Evolutionary conservation across 2,888 invertebrate genomes (phyloP).

Genomic region (Yponomeuta evonymella): DNA sequence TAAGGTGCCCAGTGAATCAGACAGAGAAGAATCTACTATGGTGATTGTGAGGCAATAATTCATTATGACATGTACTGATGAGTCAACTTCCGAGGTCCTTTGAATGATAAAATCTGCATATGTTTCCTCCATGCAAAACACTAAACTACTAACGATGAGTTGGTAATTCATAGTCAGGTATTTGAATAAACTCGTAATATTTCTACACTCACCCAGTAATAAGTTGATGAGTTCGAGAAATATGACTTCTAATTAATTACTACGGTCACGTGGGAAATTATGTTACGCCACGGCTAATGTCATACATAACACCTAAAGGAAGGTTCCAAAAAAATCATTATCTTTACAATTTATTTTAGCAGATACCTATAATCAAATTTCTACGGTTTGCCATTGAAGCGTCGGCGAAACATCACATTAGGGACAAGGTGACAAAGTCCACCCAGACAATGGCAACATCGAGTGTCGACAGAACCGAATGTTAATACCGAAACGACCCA

Average conservation of each 20-base stretch:
- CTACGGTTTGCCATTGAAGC: conserved; percentile 6
- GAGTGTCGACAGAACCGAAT: conserved; percentile 23
- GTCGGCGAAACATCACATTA: conserved; percentile 29
- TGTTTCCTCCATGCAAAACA: not conserved
- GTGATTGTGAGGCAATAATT: not conserved
- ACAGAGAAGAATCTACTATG: not conserved
- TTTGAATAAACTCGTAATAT: no score
- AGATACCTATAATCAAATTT: not conserved
- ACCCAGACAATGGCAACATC: conserved; percentile 26
- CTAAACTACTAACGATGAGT: not conserved
- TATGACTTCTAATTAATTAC: no score
- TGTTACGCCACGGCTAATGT: no score
- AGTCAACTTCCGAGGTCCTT: not conserved
- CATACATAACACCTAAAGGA: no score
- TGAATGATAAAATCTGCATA: not conserved
- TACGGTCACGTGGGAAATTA: no score
- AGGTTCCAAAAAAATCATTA: no score
- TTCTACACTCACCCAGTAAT: no score
- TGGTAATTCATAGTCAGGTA: no score
- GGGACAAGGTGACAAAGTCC: conserved; percentile 35
- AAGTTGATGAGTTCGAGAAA: no score
- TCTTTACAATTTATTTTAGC: no score
- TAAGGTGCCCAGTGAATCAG: not conserved
- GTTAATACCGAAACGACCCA: not conserved
- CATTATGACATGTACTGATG: not conserved